These are phyloP conservation scores for Cantharis flavilabris DNA, from an alignment of 2,888 invertebrate genomes.

Conservation along the genomic window DNA sequence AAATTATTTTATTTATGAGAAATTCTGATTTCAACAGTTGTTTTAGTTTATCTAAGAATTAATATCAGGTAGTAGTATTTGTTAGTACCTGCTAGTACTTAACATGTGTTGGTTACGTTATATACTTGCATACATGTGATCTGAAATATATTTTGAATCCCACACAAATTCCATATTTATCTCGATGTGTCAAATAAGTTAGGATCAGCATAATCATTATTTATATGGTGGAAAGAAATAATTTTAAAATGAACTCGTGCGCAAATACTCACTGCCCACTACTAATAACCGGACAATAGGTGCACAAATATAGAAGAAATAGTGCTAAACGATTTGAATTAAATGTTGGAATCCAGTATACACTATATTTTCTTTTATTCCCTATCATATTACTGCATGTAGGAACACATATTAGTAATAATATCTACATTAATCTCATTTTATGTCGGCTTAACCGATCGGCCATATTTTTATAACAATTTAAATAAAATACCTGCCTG, in stretches of 20 bases:
- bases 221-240: constrained; percentile 30
- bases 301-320: constrained; percentile 17
- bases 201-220: constrained; percentile 36
- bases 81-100: not conserved
- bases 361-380: constrained; percentile 35
- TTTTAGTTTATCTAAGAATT: not conserved
- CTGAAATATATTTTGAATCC: constrained; percentile 21
- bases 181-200: constrained; percentile 35
- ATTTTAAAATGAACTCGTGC: constrained; percentile 26
- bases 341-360: constrained; percentile 25
- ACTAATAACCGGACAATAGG: constrained; percentile 18
- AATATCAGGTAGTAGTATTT: not conserved
- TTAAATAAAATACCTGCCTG: constrained; percentile 15
- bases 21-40: not conserved
- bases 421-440: constrained; percentile 37
- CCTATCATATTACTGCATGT: constrained; percentile 34
- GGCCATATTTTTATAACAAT: constrained; percentile 11
- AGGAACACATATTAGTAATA: constrained; percentile 33
- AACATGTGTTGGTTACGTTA: not conserved
- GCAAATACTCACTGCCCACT: constrained; percentile 16
- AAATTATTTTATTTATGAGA: not conserved
- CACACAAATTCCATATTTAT: constrained; percentile 37
- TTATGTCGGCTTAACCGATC: constrained; percentile 35
- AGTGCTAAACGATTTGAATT: constrained; percentile 17
- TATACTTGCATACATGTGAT: constrained; percentile 1